A percentile compares a stretch with the other conserved stretches of the same genome.
These are phyloP conservation scores for Drosophila seguyi DNA, from an alignment of 1,140 invertebrate species.

Conservation along the genomic window DNA sequence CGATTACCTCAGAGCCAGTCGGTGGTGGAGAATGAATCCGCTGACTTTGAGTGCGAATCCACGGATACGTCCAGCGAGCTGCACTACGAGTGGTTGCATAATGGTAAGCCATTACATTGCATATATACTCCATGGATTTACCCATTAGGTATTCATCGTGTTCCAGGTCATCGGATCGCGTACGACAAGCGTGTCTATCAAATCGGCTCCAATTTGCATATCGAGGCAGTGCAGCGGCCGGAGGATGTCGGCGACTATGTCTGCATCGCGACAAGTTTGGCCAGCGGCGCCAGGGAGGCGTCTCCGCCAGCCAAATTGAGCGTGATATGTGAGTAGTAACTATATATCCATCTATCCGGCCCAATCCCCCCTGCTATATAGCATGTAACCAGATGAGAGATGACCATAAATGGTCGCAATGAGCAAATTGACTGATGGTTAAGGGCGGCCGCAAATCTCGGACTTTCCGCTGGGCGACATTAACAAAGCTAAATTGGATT, in stretches of 20 bases:
- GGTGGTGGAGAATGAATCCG: constrained; percentile 74
- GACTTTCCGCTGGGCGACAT: constrained; percentile 24
- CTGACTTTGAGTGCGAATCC: constrained; percentile 70
- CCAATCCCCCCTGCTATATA: neutral
- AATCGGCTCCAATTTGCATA: constrained; percentile 78
- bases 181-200: constrained; percentile 77
- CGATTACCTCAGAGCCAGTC: constrained; percentile 74
- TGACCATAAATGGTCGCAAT: constrained; percentile 26
- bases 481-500: constrained; percentile 38
- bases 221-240: constrained; percentile 68
- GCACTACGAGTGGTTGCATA: constrained; percentile 80
- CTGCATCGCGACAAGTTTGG: constrained; percentile 77
- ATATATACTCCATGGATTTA: constrained; percentile 4
- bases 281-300: constrained; percentile 81
- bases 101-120: constrained; percentile 62
- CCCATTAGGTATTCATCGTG: constrained; percentile 15
- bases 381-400: neutral
- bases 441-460: constrained; percentile 27
- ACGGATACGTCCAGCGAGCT: constrained; percentile 61
- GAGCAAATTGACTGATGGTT: constrained; percentile 44
- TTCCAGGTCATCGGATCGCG: constrained; percentile 71
- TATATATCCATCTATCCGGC: neutral
- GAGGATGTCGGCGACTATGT: constrained; percentile 80
- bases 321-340: constrained; percentile 81
- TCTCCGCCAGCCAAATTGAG: constrained; percentile 79